A percentile compares a stretch with the other conserved stretches of the same genome.
Evolutionary conservation across 2,113 vertebrate species (phyloP).

Genomic region (Ivindomyrus marchei): DNA sequence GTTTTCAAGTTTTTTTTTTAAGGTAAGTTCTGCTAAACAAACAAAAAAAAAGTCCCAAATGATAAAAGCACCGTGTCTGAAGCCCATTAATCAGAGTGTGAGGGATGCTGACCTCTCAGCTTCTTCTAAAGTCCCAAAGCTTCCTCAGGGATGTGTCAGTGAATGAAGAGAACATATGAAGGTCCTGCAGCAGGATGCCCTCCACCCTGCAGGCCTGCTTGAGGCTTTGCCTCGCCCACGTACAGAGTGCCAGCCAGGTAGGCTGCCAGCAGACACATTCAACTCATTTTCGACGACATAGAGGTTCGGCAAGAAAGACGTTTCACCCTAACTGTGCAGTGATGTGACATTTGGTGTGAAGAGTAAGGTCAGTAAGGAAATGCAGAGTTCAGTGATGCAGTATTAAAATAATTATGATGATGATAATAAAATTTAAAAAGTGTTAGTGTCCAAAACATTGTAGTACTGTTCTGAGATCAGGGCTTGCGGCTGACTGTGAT

Average conservation of each 20-base stretch:
- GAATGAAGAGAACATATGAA: background rate
- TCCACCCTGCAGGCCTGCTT: background rate
- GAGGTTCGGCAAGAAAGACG: background rate
- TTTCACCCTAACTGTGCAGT: background rate
- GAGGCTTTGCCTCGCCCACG: background rate
- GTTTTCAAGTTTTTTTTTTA: constrained; percentile 15
- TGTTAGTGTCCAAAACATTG: background rate
- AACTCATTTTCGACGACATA: background rate
- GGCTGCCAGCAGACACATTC: background rate
- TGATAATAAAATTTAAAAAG: background rate
- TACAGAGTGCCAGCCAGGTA: background rate
- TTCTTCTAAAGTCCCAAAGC: background rate
- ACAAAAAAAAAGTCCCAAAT: constrained; percentile 34
- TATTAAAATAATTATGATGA: background rate
- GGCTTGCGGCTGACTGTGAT: background rate
- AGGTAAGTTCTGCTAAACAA: constrained; percentile 26
- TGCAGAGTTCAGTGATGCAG: background rate
- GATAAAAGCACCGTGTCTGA: constrained; percentile 4
- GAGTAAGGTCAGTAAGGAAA: background rate
- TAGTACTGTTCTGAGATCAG: background rate
- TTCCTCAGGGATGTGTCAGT: background rate
- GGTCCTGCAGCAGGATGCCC: background rate
- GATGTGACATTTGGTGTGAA: background rate
- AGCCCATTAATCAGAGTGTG: background rate
- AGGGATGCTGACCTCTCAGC: background rate